A percentile compares a stretch with the other conserved stretches of the same genome.
Conservation (phyloP, 2,888 invertebrate species). For the Tenodera sinensis region DNA sequence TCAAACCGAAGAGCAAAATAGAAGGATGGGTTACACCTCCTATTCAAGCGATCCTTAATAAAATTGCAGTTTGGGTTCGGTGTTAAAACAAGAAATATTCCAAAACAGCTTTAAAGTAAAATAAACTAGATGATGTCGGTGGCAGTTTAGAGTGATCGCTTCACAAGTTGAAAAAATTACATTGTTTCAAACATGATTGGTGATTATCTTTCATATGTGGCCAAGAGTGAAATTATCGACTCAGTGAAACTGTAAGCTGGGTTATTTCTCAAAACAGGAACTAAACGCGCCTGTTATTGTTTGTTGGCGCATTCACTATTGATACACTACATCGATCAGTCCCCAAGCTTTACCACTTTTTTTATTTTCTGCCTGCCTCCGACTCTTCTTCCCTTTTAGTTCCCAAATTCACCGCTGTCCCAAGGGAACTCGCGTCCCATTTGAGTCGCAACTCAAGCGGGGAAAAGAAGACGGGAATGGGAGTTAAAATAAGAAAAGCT, state of each 20-base stretch:
- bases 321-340: background rate
- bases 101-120: no score
- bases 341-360: background rate
- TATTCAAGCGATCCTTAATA: no score
- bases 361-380: background rate
- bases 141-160: no score
- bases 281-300: background rate
- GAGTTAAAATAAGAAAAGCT: slow-evolving; percentile 11
- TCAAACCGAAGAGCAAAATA: no score
- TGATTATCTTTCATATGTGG: no score
- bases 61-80: no score
- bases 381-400: background rate
- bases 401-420: slow-evolving; percentile 2
- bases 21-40: no score
- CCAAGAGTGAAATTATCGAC: background rate
- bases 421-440: slow-evolving; percentile 26
- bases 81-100: no score
- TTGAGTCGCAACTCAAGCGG: slow-evolving; percentile 29
- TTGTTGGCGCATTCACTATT: background rate
- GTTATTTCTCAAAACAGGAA: background rate
- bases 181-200: no score
- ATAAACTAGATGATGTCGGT: no score
- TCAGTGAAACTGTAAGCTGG: background rate
- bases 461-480: slow-evolving; percentile 18
- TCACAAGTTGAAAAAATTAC: no score